A percentile compares a stretch with the other conserved stretches of the same genome.
Evolutionary conservation across 2,113 vertebrate species (phyloP).

Genomic region (Zingel zingel): DNA sequence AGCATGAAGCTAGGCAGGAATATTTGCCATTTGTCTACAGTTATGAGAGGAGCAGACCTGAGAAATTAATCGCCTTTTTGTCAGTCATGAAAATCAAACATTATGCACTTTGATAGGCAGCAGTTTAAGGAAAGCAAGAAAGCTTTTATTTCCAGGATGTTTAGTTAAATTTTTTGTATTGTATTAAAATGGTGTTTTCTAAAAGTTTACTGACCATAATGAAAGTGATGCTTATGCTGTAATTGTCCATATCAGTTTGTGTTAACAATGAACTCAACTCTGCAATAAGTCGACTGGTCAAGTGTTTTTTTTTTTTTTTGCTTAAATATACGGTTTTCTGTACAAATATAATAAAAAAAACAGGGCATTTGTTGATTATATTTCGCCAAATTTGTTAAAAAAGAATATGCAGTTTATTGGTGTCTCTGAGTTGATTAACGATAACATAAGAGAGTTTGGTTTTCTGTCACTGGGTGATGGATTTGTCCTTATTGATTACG

Average conservation of each 20-base stretch:
- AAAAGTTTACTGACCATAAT: slow-evolving; percentile 55
- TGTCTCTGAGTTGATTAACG: slow-evolving; percentile 59
- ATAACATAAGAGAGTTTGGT: slow-evolving; percentile 17
- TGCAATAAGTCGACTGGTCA: slow-evolving; percentile 65
- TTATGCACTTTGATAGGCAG: slow-evolving; percentile 86
- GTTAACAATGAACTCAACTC: slow-evolving; percentile 33
- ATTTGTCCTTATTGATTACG: slow-evolving; percentile 50
- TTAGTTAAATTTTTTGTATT: slow-evolving; percentile 43
- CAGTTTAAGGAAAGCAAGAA: slow-evolving; percentile 53
- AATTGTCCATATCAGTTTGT: slow-evolving; percentile 17
- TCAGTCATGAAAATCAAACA: slow-evolving; percentile 67
- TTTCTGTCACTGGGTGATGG: slow-evolving; percentile 69
- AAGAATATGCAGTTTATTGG: slow-evolving; percentile 71
- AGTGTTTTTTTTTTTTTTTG: slow-evolving; percentile 31
- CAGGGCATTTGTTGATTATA: slow-evolving; percentile 48
- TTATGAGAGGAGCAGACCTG: slow-evolving; percentile 33
- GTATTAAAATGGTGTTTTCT: slow-evolving; percentile 48
- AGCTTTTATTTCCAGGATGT: slow-evolving; percentile 41
- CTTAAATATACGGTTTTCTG: slow-evolving; percentile 21
- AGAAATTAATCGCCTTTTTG: slow-evolving; percentile 51
- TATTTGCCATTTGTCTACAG: slow-evolving; percentile 58
- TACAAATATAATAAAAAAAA: neutral
- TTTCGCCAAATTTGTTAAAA: slow-evolving; percentile 71
- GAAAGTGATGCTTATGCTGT: slow-evolving; percentile 51
- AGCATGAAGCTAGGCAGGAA: slow-evolving; percentile 68